Evolutionary conservation across 2,888 invertebrate species (phyloP).

Genomic region (Oligia latruncula): DNA sequence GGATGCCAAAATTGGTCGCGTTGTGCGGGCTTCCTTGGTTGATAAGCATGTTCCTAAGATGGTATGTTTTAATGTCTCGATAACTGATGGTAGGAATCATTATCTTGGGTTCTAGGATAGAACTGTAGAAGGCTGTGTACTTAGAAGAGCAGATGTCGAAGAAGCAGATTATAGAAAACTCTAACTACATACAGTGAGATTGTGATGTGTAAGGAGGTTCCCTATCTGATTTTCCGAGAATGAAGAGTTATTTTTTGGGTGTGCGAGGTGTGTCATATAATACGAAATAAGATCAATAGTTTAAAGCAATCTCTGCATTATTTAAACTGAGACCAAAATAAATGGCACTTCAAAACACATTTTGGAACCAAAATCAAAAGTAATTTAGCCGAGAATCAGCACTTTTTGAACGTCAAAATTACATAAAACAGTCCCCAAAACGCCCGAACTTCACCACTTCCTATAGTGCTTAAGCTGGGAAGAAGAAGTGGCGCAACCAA

Average conservation of each 20-base stretch:
- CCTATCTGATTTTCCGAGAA: background rate
- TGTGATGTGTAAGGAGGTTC: background rate
- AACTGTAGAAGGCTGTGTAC: background rate
- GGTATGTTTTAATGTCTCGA: conserved; percentile 51
- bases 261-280: background rate
- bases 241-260: background rate
- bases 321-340: background rate
- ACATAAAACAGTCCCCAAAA: background rate
- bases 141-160: background rate
- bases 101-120: conserved; percentile 28
- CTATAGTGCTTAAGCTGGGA: too few species aligned
- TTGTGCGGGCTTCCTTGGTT: conserved; percentile 69
- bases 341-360: background rate
- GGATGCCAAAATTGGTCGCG: conserved; percentile 75
- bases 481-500: background rate
- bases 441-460: background rate
- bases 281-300: background rate
- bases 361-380: background rate
- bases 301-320: background rate
- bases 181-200: background rate
- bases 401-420: background rate
- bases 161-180: background rate
- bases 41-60: conserved; percentile 66
- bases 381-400: background rate
- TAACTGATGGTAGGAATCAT: conserved; percentile 20